Percentiles rank a stretch among this genome's conserved stretches.
These are phyloP conservation scores for Exaiptasia diaphana DNA, from an alignment of 64 coral and sea anemone species.

Conservation along the genomic window DNA sequence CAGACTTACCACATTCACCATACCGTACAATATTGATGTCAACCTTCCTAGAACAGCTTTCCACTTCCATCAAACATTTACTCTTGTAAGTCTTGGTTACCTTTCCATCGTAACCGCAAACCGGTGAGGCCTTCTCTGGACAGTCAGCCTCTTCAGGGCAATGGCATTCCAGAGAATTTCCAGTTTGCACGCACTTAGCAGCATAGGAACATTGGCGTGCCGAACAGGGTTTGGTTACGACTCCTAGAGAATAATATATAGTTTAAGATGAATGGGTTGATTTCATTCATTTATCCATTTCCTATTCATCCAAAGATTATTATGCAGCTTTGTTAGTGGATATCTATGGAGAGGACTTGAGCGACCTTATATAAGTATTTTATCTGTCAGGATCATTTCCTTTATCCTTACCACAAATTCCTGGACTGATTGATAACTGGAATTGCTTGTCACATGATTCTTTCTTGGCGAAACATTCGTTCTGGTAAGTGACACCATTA, in stretches of 20 bases:
- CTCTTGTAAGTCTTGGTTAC: constrained; percentile 15
- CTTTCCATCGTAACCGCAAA: constrained; percentile 44
- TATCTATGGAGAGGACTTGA: too few relatives aligned
- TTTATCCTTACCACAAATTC: constrained; percentile 70
- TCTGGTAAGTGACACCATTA: constrained; percentile 86
- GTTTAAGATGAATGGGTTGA: background rate
- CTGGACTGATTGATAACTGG: constrained; percentile 37
- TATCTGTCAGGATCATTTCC: too few relatives aligned
- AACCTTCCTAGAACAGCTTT: constrained; percentile 17
- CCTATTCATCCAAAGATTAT: too few relatives aligned
- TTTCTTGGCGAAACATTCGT: constrained; percentile 71
- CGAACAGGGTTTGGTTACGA: constrained; percentile 59
- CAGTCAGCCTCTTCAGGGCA: constrained; percentile 72
- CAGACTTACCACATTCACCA: constrained; percentile 46
- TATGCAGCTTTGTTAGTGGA: too few relatives aligned
- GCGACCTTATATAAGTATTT: too few relatives aligned
- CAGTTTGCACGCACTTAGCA: constrained; percentile 38
- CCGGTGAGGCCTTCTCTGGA: background rate
- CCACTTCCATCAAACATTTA: constrained; percentile 34
- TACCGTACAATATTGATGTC: constrained; percentile 3
- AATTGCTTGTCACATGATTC: constrained; percentile 71
- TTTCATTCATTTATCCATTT: too few relatives aligned
- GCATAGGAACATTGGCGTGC: constrained; percentile 58
- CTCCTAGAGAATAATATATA: constrained; percentile 17
- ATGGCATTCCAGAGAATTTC: constrained; percentile 62